phyloP scores from a whole-genome alignment of 2,797 vertebrate genomes.

The Lophius americanus region DNA sequence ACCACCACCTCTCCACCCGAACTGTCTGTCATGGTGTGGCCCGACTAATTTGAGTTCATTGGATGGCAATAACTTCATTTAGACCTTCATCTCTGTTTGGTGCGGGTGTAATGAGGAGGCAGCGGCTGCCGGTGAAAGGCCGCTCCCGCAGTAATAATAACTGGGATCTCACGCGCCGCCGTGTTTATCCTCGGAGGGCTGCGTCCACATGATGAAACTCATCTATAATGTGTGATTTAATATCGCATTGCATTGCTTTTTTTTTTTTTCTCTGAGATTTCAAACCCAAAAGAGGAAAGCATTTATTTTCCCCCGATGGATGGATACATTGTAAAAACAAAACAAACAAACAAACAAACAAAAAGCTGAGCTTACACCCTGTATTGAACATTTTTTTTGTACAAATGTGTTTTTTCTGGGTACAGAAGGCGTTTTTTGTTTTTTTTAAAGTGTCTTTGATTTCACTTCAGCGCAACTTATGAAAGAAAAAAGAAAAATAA shows the following conservation, averaged over 20 bases:
- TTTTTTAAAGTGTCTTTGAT: too few species aligned
- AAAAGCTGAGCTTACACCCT: background rate
- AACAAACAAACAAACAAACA: background rate
- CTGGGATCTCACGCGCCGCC: slow-evolving; percentile 67
- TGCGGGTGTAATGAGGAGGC: slow-evolving; percentile 82
- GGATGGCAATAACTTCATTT: slow-evolving; percentile 87
- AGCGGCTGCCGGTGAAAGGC: slow-evolving; percentile 72
- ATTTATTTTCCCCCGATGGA: background rate
- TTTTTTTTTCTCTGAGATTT: slow-evolving; percentile 39
- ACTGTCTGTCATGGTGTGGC: slow-evolving; percentile 77
- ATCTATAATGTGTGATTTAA: slow-evolving; percentile 85
- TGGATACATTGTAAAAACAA: slow-evolving; percentile 16
- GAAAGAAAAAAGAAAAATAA: too few species aligned
- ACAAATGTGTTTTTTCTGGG: background rate
- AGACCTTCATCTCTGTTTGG: slow-evolving; percentile 77
- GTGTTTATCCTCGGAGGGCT: slow-evolving; percentile 82
- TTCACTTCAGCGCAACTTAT: background rate
- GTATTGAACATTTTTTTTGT: background rate
- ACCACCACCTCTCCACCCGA: slow-evolving; percentile 26
- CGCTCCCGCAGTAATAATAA: slow-evolving; percentile 77
- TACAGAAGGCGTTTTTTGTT: too few species aligned
- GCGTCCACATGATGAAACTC: slow-evolving; percentile 82
- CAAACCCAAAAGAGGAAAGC: slow-evolving; percentile 56
- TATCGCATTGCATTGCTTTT: slow-evolving; percentile 65
- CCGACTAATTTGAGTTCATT: slow-evolving; percentile 84